These are phyloP conservation scores for Cygnus olor DNA, from an alignment of 2,797 vertebrate species.

Conservation along the genomic window DNA sequence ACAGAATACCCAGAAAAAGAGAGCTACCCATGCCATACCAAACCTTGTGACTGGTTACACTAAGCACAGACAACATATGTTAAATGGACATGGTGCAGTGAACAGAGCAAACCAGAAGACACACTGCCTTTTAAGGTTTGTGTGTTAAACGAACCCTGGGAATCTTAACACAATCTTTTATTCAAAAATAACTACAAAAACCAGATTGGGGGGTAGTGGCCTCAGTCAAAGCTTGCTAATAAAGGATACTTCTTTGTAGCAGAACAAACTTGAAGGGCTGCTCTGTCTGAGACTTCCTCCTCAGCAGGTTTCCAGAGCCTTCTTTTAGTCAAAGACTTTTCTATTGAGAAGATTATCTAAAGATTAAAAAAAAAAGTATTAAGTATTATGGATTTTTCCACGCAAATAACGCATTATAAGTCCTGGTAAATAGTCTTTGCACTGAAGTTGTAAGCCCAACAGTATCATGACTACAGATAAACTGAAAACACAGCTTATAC, in stretches of 20 bases:
- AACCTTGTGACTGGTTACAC: no score
- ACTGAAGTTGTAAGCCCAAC: neutral
- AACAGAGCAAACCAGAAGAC: neutral
- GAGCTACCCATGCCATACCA: neutral
- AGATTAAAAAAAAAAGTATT: neutral
- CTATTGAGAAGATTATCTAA: constrained; percentile 90
- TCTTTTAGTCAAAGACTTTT: constrained; percentile 86
- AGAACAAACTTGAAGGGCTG: constrained; percentile 89
- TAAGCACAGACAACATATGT: neutral
- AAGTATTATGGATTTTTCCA: neutral
- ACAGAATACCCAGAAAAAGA: neutral
- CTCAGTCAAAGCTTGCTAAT: neutral
- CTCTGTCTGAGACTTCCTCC: constrained; percentile 87
- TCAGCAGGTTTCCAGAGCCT: constrained; percentile 85
- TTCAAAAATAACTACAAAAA: neutral
- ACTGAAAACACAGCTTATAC: neutral
- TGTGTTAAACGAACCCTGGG: neutral
- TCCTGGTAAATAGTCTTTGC: neutral
- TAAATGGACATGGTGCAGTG: neutral
- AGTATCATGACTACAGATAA: neutral
- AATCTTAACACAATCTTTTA: neutral
- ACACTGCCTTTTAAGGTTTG: neutral
- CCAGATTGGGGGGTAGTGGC: neutral
- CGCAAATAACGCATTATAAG: neutral
- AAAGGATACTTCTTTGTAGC: constrained; percentile 96